Base-by-base conservation (phyloP, 1,140 invertebrate species). In the Doryteuthis pealeii region DNA sequence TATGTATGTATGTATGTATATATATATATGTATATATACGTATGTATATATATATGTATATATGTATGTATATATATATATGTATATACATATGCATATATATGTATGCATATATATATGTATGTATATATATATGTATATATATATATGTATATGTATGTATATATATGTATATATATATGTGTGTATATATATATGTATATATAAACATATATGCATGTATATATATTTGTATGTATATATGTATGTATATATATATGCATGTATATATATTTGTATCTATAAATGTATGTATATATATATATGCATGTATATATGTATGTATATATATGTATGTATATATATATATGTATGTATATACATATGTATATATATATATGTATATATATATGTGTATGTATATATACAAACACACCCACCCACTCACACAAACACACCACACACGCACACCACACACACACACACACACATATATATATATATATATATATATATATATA, bases 1-100 rank as follows among this genome's bases (percentile, higher is more conserved):
- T 58, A 18, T 58, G 15, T 58, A 58, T 58, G 15, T 58, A 58
- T 58, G 54, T 58, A 58, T 58, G 15, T 58, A 58, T 58, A 58
- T 58, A 58, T 18, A 58, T 58, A 58, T 58, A 58, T 58, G 15
- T 58, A n/a, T 18, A 58, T 58, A 15, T 58, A 58, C 15, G 15
- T 58, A 58, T 58, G 15, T 18, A n/a, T 6, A 58, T 58, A 26
- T 58, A 58, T 58, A 58, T 18, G 15, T 58, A 26, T 58, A 26
- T 18, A 58, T 58, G 15, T 58, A 58, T 58, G 4, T 58, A 26
- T 26, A 58, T n/a, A 58, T 58, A 26, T 58, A 58, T 58, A 58
- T 58, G 15, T 58, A 58, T n/a, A 26, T 58, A 58, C 15, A 58
- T 58, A 58, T 58, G 26, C 15, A 58, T 58, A 58, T 58, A 58